Base-by-base conservation (phyloP, 2,113 vertebrate genomes). In the Tetrao urogallus region DNA sequence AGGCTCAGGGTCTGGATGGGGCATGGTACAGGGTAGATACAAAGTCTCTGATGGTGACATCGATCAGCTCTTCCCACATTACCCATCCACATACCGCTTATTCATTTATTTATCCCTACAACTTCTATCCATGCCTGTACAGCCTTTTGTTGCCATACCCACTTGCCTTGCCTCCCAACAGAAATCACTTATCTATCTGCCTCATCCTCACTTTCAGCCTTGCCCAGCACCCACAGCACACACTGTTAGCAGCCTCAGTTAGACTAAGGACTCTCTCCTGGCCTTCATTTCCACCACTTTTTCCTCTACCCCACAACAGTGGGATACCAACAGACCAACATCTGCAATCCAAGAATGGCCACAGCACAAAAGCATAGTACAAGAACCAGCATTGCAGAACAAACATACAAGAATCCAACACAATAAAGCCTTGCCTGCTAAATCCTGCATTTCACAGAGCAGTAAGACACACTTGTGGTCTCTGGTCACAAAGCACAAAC, bases 401-500 rank as follows among this genome's bases (percentile, higher is more conserved):
- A 30, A 79, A 24, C 7, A 19, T 6, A 9, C 67, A 74, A 84
- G 40, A 89, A 34, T 11, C 6, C 10, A 74, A 20, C 43, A 27
- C 7, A 75, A 2, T 18, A 89, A 87, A 69, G 30, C n/a, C 28
- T 69, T 15, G 25, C 48, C 71, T 82, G 6, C 0, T 18, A 85
- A 75, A 10, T 30, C 40, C 2, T 85, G 8, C 12, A 18, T 54
- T 80, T 88, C 36, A 75, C 43, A 27, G 45, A 85, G 15, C 1
- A 52, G 8, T 5, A 78, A 20, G 24, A 69, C n/a, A 65, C 3
- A 0, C 6, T 20, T 2, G 2, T 20, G 25, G 13, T 42, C 1
- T 54, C 81, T 52, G 65, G 6, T 73, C 60, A 75, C 47, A 7
- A 48, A 89, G 28, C 34, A 63, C 1, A 1, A 30, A 57, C 21